These are phyloP conservation scores for Caenorhabditis becei DNA, from an alignment of 2,888 invertebrate genomes.

Conservation along the genomic window DNA sequence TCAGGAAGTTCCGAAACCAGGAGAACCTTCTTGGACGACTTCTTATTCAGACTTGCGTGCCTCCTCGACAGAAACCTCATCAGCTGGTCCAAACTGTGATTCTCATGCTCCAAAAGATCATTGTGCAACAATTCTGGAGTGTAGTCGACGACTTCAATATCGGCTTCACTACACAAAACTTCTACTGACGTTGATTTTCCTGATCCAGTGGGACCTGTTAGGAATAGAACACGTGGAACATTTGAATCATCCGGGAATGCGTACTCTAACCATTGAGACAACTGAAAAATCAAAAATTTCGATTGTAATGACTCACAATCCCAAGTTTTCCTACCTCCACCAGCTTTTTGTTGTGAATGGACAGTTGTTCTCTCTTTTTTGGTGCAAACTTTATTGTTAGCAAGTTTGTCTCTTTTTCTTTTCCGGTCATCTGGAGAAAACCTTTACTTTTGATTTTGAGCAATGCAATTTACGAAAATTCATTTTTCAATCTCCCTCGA, in stretches of 20 bases:
- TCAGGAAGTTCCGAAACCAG: slow-evolving; percentile 42
- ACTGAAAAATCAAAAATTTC: slow-evolving; percentile 1
- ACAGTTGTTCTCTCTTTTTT: slow-evolving; percentile 21
- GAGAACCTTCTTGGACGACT: slow-evolving; percentile 17
- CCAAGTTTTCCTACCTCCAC: slow-evolving; percentile 38
- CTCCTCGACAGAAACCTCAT: slow-evolving; percentile 19
- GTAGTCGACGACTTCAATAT: slow-evolving; percentile 40
- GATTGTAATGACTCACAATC: too few species aligned
- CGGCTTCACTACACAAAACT: slow-evolving; percentile 37
- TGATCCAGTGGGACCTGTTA: slow-evolving; percentile 54
- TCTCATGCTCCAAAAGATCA: slow-evolving; percentile 23
- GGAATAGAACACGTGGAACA: slow-evolving; percentile 19
- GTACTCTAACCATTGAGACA: slow-evolving; percentile 19
- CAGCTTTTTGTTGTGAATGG: slow-evolving; percentile 49
- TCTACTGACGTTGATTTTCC: slow-evolving; percentile 59
- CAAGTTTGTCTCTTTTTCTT: slow-evolving; percentile 7
- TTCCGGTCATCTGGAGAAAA: slow-evolving; percentile 1
- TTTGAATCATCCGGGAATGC: not conserved
- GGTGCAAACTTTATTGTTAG: slow-evolving; percentile 31
- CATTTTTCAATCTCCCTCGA: too few species aligned
- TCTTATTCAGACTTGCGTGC: slow-evolving; percentile 13
- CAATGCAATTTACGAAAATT: too few species aligned
- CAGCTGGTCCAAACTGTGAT: slow-evolving; percentile 6
- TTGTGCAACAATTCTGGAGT: slow-evolving; percentile 33
- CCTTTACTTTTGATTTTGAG: too few species aligned